Conservation (phyloP, 2,113 vertebrate species). For the Heteronetta atricapilla region DNA sequence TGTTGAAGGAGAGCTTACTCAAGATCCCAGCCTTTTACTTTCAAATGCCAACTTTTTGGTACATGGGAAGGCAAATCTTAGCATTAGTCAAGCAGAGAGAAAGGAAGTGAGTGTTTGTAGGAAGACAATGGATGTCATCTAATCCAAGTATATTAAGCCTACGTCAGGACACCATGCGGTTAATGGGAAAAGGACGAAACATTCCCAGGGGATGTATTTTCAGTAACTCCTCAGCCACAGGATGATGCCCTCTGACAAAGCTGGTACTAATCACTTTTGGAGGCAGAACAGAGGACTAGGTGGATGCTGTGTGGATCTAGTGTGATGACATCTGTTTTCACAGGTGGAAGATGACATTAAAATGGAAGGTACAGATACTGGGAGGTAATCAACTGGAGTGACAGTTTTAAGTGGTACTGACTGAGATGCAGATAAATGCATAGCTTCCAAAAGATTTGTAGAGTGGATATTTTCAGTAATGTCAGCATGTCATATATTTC, state of each 20-base stretch:
- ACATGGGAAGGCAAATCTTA: neutral
- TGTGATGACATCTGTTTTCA: neutral
- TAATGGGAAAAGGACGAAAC: neutral
- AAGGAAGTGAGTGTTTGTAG: neutral
- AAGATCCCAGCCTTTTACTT: neutral
- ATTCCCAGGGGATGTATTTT: neutral
- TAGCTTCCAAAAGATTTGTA: slow-evolving; percentile 47
- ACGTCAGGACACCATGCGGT: neutral
- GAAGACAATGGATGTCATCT: neutral
- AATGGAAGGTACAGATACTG: neutral
- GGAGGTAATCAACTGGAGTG: neutral
- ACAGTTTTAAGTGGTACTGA: neutral
- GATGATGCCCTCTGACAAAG: neutral
- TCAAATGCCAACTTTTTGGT: neutral
- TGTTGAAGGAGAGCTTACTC: neutral
- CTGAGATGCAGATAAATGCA: neutral
- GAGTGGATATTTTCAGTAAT: neutral
- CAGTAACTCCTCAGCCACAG: neutral
- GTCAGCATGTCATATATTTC: slow-evolving; percentile 56
- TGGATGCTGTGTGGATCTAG: neutral
- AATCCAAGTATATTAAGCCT: neutral
- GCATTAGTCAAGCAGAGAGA: neutral
- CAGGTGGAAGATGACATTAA: neutral
- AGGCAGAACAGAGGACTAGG: neutral
- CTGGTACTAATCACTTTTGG: neutral